Conservation (phyloP, 1,140 invertebrate species). For the Prorops nasuta region DNA sequence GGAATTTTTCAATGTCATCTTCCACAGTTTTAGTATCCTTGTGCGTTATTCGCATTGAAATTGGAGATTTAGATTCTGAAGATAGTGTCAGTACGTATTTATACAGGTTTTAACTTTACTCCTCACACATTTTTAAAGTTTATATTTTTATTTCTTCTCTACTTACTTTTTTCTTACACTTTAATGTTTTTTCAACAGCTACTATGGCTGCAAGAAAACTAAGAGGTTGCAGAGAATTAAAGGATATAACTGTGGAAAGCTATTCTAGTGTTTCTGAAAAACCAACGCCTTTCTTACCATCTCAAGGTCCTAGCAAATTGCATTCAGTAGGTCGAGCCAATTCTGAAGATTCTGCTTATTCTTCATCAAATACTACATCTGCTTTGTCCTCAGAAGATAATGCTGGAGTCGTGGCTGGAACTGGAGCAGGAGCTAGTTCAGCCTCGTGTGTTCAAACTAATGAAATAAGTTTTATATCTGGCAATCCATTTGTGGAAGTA, state of each 20-base stretch:
- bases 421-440: too few relatives aligned
- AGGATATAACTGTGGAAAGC: conserved; percentile 67
- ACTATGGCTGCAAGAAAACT: conserved; percentile 51
- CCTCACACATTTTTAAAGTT: conserved; percentile 8
- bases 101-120: conserved; percentile 1
- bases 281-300: conserved; percentile 34
- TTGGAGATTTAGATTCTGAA: conserved; percentile 46
- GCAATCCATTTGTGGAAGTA: conserved; percentile 95
- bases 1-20: conserved; percentile 49
- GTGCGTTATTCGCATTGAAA: conserved; percentile 62
- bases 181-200: conserved; percentile 16
- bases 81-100: conserved; percentile 38
- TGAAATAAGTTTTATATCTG: conserved; percentile 86
- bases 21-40: conserved; percentile 56
- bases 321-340: conserved; percentile 46
- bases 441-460: conserved; percentile 48
- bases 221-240: conserved; percentile 60
- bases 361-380: conserved; percentile 46
- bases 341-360: conserved; percentile 48
- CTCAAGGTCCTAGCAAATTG: conserved; percentile 39
- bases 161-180: neutral
- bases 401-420: too few relatives aligned
- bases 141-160: conserved; percentile 1
- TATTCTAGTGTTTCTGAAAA: conserved; percentile 59
- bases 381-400: conserved; percentile 48